Conservation (phyloP, 2,797 vertebrate genomes). For the Sebastes reedi region DNA sequence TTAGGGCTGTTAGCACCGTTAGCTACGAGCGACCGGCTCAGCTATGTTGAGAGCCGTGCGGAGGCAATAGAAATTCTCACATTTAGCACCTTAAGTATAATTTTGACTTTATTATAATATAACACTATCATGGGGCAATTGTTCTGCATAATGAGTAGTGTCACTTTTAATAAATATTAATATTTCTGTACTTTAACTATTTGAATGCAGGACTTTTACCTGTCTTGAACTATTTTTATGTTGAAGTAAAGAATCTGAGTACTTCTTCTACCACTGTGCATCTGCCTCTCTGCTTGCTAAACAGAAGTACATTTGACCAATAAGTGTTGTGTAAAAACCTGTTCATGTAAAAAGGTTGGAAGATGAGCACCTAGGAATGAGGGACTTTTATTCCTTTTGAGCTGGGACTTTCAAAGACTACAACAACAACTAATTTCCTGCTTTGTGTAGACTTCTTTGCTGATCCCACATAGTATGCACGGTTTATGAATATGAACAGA, state of each 20-base stretch:
- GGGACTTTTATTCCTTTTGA: neutral
- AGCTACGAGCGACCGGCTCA: rapidly evolving
- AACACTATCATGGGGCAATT: neutral
- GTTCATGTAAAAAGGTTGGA: neutral
- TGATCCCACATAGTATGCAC: neutral
- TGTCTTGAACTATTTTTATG: neutral
- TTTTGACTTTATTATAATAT: neutral
- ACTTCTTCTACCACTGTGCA: neutral
- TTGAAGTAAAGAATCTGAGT: neutral
- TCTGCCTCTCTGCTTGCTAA: neutral
- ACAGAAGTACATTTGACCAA: neutral
- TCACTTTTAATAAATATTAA: neutral
- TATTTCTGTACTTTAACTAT: neutral
- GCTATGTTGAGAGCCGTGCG: too few relatives aligned
- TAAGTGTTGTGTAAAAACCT: neutral
- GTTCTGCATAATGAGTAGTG: neutral
- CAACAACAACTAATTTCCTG: neutral
- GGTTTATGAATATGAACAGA: neutral
- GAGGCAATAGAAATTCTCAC: too few relatives aligned
- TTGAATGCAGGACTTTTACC: neutral
- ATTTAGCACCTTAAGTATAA: neutral
- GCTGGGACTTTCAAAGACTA: neutral
- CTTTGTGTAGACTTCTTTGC: neutral
- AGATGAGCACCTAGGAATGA: neutral
- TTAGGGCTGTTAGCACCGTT: too few relatives aligned